A percentile compares a stretch with the other conserved stretches of the same genome.
phyloP scores from a whole-genome alignment of 2,797 vertebrate genomes.

The Scyliorhinus canicula region DNA sequence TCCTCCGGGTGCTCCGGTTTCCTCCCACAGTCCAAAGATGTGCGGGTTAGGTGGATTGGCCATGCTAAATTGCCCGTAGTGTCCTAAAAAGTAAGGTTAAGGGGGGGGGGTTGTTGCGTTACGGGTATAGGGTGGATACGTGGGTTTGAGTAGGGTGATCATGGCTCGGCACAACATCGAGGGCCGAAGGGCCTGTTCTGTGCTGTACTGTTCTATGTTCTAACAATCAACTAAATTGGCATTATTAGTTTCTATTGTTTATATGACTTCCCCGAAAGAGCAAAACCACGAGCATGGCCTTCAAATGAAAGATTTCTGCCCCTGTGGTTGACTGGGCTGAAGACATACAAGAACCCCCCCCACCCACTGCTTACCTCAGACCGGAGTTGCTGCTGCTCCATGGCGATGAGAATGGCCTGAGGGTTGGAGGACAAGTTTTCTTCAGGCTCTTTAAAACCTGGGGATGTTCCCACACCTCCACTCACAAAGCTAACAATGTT shows the following conservation, averaged over 20 bases:
- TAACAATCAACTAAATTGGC: too few species aligned
- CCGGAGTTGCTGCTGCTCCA: conserved; percentile 90
- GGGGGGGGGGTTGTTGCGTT: too few species aligned
- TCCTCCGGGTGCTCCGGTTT: too few species aligned
- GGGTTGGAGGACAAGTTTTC: conserved; percentile 92
- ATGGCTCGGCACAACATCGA: too few species aligned
- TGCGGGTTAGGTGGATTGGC: too few species aligned
- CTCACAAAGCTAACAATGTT: conserved; percentile 90
- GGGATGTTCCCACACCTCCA: conserved; percentile 79
- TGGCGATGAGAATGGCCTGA: conserved; percentile 81
- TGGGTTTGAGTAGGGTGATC: too few species aligned
- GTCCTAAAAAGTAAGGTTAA: too few species aligned
- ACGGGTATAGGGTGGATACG: too few species aligned
- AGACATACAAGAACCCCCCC: not conserved
- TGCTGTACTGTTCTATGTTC: too few species aligned
- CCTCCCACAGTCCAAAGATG: too few species aligned
- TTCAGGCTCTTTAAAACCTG: conserved; percentile 89
- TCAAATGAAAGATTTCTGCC: not conserved
- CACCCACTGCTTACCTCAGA: conserved; percentile 69
- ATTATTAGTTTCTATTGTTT: not conserved
- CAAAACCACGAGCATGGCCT: not conserved
- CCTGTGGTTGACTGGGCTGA: not conserved
- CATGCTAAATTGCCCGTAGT: too few species aligned
- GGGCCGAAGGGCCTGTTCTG: too few species aligned
- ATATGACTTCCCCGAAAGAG: not conserved